Evolutionary conservation across 2,797 vertebrate species (phyloP).

Genomic region (Euphonia xanthogaster): DNA sequence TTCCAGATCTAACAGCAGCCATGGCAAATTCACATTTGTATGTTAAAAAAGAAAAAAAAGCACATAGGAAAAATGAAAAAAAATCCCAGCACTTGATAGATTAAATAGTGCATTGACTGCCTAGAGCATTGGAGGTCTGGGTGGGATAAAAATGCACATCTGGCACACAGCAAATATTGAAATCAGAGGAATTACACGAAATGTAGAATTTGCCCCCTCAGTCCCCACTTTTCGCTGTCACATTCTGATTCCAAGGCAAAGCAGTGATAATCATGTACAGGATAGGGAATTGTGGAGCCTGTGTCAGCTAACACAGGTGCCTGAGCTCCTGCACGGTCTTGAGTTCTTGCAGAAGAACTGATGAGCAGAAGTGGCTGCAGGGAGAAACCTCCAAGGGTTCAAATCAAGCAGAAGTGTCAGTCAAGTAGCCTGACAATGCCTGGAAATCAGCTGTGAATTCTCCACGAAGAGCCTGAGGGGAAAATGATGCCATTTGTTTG

Average conservation of each 20-base stretch:
- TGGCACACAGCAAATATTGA: background rate
- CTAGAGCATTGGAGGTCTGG: background rate
- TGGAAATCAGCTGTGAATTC: slow-evolving; percentile 70
- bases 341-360: background rate
- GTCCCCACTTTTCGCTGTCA: background rate
- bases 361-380: background rate
- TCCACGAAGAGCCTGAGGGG: slow-evolving; percentile 17
- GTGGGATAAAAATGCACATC: background rate
- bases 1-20: background rate
- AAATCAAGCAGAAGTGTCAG: slow-evolving; percentile 68
- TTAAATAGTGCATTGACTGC: background rate
- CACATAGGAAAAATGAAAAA: background rate
- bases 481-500: slow-evolving; percentile 76
- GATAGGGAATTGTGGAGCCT: background rate
- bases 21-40: background rate
- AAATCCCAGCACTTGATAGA: background rate
- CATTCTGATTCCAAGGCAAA: background rate
- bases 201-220: background rate
- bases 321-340: background rate
- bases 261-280: background rate
- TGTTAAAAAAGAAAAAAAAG: background rate
- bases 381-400: slow-evolving; percentile 5
- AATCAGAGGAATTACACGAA: background rate
- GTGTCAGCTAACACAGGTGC: background rate
- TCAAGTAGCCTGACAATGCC: slow-evolving; percentile 54